These are phyloP conservation scores for Campaea margaritaria DNA, from an alignment of 2,888 invertebrate genomes.

Conservation along the genomic window DNA sequence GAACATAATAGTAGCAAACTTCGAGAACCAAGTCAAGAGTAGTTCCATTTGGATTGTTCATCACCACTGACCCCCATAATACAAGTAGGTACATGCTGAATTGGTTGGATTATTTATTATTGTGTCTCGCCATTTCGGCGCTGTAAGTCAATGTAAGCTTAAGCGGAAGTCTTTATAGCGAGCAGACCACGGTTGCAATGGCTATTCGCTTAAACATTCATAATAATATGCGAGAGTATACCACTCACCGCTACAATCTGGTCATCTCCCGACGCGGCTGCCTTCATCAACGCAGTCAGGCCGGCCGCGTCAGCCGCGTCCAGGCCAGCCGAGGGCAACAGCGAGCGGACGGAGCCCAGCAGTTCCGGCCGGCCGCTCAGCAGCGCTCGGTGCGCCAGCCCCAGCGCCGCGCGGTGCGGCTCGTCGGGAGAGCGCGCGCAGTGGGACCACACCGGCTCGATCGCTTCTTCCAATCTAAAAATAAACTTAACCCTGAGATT, in stretches of 20 bases:
- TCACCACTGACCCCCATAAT: no score
- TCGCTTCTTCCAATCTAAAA: slow-evolving; percentile 85
- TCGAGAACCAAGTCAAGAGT: no score
- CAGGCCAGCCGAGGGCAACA: slow-evolving; percentile 88
- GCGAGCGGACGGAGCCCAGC: slow-evolving; percentile 89
- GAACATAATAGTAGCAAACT: slow-evolving; percentile 4
- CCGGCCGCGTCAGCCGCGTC: slow-evolving; percentile 93
- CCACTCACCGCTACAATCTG: slow-evolving; percentile 86
- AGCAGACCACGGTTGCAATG: no score
- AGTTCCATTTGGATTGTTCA: no score
- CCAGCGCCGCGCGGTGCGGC: slow-evolving; percentile 87
- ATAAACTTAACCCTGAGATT: neutral
- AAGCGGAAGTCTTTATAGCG: no score
- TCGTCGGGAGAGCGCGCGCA: slow-evolving; percentile 77
- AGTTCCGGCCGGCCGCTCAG: slow-evolving; percentile 92
- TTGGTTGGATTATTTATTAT: no score
- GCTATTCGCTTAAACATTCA: no score
- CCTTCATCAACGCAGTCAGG: slow-evolving; percentile 93
- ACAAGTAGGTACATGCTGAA: no score
- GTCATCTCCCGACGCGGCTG: slow-evolving; percentile 92
- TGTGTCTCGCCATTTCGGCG: no score
- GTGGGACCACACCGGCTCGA: slow-evolving; percentile 78
- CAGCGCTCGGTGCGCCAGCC: slow-evolving; percentile 92
- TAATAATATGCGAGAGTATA: neutral
- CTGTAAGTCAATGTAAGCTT: no score